phyloP scores from a whole-genome alignment of 1,140 invertebrate species.

The Neuroterus valhalla region DNA sequence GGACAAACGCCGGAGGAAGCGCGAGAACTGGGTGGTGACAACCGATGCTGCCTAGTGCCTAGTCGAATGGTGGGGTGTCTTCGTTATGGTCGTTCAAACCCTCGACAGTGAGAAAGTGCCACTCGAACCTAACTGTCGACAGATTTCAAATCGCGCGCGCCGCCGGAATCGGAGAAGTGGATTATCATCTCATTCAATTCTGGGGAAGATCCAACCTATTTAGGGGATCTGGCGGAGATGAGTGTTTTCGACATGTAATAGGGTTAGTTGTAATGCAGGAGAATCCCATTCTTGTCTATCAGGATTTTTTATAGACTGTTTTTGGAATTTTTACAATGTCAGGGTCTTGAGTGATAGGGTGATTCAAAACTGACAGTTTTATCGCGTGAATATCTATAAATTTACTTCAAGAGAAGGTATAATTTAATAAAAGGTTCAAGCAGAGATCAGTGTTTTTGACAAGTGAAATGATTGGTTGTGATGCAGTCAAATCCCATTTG shows the following conservation, averaged over 20 bases:
- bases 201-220: neutral
- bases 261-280: neutral
- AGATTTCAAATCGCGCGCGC: conserved; percentile 4
- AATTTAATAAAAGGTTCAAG: too few species aligned
- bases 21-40: conserved; percentile 26
- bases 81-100: conserved; percentile 25
- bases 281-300: neutral
- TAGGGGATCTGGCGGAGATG: neutral
- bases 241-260: neutral
- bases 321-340: too few species aligned
- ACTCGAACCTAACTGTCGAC: conserved; percentile 26
- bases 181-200: neutral
- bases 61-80: conserved; percentile 23
- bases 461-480: too few species aligned
- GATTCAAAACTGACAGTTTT: too few species aligned
- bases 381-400: too few species aligned
- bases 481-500: too few species aligned
- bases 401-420: too few species aligned
- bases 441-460: too few species aligned
- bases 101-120: conserved; percentile 28
- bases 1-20: conserved; percentile 26
- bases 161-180: neutral
- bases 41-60: conserved; percentile 9
- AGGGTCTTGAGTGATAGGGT: too few species aligned
- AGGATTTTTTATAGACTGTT: too few species aligned